A percentile compares a stretch with the other conserved stretches of the same genome.
phyloP scores from a whole-genome alignment of 2,888 invertebrate genomes.

The Theodoxus fluviatilis region DNA sequence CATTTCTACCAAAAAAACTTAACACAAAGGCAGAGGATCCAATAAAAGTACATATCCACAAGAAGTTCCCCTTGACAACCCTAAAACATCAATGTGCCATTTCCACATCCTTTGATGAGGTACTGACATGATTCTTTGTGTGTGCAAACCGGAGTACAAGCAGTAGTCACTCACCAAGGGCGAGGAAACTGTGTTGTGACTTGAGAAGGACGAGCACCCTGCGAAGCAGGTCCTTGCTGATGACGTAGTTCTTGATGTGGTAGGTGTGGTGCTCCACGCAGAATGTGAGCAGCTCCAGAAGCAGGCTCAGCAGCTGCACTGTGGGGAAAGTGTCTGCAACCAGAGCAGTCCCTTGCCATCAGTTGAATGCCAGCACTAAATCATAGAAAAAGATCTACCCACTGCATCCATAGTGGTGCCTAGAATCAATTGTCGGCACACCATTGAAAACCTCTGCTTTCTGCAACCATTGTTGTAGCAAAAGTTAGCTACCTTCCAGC shows the following conservation, averaged over 20 bases:
- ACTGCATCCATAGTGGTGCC: no score
- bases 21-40: no score
- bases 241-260: slow-evolving; percentile 96
- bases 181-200: slow-evolving; percentile 95
- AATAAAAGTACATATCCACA: not conserved
- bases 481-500: no score
- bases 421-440: no score
- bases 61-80: not conserved
- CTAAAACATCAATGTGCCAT: not conserved
- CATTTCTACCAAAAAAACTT: no score
- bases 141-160: not conserved
- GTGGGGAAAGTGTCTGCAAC: slow-evolving; percentile 89
- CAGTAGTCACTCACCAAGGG: slow-evolving; percentile 73
- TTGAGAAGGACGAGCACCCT: slow-evolving; percentile 95
- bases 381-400: not conserved
- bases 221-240: slow-evolving; percentile 94
- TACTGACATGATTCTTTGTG: not conserved
- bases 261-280: slow-evolving; percentile 99
- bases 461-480: no score
- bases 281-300: slow-evolving; percentile 93
- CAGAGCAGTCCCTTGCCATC: no score
- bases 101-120: not conserved
- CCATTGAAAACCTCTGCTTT: no score
- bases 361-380: not conserved
- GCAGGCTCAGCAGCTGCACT: slow-evolving; percentile 91